Conservation (phyloP, 2,797 vertebrate genomes). For the Tenualosa ilisha region DNA sequence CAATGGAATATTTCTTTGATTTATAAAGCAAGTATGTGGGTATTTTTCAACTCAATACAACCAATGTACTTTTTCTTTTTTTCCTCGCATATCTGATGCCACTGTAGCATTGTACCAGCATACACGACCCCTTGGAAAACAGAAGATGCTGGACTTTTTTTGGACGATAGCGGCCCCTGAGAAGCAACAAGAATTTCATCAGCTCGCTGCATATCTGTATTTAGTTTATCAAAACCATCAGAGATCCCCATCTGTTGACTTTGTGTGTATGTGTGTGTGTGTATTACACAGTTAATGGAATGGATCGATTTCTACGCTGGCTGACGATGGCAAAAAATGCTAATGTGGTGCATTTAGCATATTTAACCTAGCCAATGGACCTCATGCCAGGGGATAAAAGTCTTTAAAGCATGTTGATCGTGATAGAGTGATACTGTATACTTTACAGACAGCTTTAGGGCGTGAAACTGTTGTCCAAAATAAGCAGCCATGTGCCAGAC, state of each 20-base stretch:
- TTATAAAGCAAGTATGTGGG: slow-evolving; percentile 52
- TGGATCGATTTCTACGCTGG: background rate
- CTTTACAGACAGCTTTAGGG: background rate
- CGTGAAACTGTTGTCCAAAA: background rate
- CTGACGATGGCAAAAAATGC: background rate
- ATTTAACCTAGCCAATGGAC: background rate
- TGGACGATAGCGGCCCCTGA: background rate
- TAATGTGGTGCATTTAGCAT: background rate
- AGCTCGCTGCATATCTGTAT: background rate
- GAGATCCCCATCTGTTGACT: background rate
- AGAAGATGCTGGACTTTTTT: background rate
- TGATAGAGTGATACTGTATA: too few relatives aligned
- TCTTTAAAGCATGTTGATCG: background rate
- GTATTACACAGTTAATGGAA: background rate
- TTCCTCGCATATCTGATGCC: slow-evolving; percentile 24
- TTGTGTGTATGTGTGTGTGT: background rate
- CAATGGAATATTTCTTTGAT: slow-evolving; percentile 53
- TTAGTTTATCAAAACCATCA: background rate
- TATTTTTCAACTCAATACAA: slow-evolving; percentile 36
- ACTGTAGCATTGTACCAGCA: slow-evolving; percentile 16
- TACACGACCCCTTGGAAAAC: background rate
- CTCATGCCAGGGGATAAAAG: too few relatives aligned
- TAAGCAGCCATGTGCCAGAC: background rate
- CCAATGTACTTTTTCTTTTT: background rate
- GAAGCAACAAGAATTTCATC: background rate